phyloP scores from a whole-genome alignment of 53 echinoderm and acorn worm species.

The Stichopus horrens region DNA sequence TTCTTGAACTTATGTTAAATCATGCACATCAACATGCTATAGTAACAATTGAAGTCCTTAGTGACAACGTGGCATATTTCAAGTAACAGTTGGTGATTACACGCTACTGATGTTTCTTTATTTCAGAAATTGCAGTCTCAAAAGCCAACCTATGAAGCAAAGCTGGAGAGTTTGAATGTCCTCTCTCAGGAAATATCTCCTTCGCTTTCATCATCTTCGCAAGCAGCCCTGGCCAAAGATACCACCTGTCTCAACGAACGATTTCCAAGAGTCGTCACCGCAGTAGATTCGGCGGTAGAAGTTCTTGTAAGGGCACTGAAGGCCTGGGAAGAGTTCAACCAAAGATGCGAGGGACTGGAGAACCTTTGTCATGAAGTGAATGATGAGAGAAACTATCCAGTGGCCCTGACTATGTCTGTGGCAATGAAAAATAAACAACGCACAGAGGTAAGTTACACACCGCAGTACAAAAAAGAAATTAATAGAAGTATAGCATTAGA shows the following conservation, averaged over 20 bases:
- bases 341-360: neutral
- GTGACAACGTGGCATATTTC: no score
- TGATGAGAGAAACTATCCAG: neutral
- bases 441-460: neutral
- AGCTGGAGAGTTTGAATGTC: conserved; percentile 67
- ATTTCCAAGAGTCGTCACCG: neutral
- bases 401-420: neutral
- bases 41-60: no score
- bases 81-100: no score
- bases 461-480: no score
- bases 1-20: no score
- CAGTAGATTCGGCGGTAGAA: neutral
- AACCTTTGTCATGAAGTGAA: conserved; percentile 9
- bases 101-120: neutral
- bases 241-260: neutral
- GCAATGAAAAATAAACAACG: neutral
- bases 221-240: neutral
- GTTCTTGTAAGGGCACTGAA: neutral
- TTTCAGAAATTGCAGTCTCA: conserved; percentile 78
- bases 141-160: conserved; percentile 74
- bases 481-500: no score
- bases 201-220: conserved; percentile 51
- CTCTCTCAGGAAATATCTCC: conserved; percentile 69
- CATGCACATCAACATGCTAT: no score
- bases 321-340: conserved; percentile 5